These are phyloP conservation scores for Cephus rjabovi DNA, from an alignment of 2,888 invertebrate genomes.

Conservation along the genomic window DNA sequence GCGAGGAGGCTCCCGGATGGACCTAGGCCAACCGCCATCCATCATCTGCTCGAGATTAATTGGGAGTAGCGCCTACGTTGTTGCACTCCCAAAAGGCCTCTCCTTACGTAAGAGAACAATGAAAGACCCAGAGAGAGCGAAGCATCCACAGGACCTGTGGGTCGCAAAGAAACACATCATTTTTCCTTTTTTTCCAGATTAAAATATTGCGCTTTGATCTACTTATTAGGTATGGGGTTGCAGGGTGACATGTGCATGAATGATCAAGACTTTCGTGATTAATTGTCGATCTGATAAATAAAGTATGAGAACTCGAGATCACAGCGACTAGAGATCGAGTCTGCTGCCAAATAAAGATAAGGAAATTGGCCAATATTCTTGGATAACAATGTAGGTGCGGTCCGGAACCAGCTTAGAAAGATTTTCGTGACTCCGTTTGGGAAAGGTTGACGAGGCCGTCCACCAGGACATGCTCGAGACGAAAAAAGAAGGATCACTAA, in stretches of 20 bases:
- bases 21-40: neutral
- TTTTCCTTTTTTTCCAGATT: neutral
- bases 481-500: neutral
- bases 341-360: neutral
- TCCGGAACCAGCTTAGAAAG: neutral
- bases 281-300: neutral
- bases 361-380: neutral
- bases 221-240: neutral
- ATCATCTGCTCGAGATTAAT: conserved; percentile 1
- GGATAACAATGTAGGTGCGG: neutral
- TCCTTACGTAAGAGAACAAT: neutral
- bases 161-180: neutral
- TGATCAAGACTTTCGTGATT: neutral
- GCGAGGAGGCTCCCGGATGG: neutral
- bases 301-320: neutral
- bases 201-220: neutral
- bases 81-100: neutral
- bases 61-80: neutral
- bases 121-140: neutral
- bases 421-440: neutral
- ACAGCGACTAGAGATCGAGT: neutral
- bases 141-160: neutral
- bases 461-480: neutral
- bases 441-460: neutral
- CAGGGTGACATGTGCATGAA: neutral